A percentile compares a stretch with the other conserved stretches of the same genome.
These are phyloP conservation scores for Galbula dea DNA, from an alignment of 2,113 vertebrate genomes.

Conservation along the genomic window DNA sequence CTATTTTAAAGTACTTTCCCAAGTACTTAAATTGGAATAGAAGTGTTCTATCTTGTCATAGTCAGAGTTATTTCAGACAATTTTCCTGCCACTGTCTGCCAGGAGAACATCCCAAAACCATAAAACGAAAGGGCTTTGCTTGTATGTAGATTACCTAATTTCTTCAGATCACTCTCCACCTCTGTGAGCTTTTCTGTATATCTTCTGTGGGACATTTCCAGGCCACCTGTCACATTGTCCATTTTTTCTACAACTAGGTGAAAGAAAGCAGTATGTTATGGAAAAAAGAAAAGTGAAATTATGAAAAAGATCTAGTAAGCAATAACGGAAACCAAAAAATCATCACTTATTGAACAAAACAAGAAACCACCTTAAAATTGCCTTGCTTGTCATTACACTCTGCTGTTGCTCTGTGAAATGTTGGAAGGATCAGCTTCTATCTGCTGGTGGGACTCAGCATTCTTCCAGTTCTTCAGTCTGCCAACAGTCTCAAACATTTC, in stretches of 20 bases:
- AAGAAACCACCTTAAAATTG: background rate
- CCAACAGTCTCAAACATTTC: background rate
- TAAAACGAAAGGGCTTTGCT: background rate
- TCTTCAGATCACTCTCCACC: conserved; percentile 89
- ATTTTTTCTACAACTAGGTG: conserved; percentile 92
- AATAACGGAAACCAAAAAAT: background rate
- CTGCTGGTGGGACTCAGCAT: background rate
- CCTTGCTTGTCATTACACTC: background rate
- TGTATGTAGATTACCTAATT: conserved; percentile 81
- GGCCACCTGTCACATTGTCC: conserved; percentile 89
- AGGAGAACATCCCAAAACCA: background rate
- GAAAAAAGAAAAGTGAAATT: conserved; percentile 6
- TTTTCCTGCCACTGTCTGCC: background rate
- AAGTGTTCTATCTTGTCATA: background rate
- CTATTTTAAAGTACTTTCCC: background rate
- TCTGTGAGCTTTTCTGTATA: conserved; percentile 89
- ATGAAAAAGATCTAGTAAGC: background rate
- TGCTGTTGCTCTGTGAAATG: background rate
- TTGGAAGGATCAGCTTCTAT: background rate
- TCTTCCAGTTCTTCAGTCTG: background rate
- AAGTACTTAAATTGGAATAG: background rate
- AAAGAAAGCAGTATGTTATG: conserved; percentile 48
- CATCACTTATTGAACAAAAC: background rate
- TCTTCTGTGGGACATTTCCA: conserved; percentile 80
- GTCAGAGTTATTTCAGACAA: background rate